A percentile compares a stretch with the other conserved stretches of the same genome.
These are phyloP conservation scores for Bembecia ichneumoniformis DNA, from an alignment of 2,888 invertebrate species.

Conservation along the genomic window DNA sequence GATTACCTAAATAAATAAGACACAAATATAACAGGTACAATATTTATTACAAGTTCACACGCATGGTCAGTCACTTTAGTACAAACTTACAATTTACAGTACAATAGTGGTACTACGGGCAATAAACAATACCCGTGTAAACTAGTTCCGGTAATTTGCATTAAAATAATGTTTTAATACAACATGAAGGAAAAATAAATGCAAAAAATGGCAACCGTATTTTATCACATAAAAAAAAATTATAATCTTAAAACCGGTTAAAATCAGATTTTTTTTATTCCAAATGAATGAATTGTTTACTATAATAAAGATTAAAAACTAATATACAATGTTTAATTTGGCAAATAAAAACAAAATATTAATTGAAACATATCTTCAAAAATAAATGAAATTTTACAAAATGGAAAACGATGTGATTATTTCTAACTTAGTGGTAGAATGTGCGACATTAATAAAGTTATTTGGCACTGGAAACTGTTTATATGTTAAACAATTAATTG, in stretches of 20 bases:
- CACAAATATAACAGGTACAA: conserved; percentile 43
- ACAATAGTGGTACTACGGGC: conserved; percentile 15
- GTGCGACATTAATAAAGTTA: conserved; percentile 12
- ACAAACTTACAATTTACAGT: conserved; percentile 11
- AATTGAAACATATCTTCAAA: too few relatives aligned
- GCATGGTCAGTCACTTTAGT: conserved; percentile 35
- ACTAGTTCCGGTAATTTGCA: too few relatives aligned
- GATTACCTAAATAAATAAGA: conserved; percentile 12
- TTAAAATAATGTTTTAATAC: too few relatives aligned
- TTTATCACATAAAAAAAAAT: conserved; percentile 12
- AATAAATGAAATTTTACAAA: too few relatives aligned
- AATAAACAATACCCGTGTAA: neutral
- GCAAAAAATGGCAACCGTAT: conserved; percentile 15
- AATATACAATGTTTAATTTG: too few relatives aligned
- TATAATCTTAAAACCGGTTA: conserved; percentile 8
- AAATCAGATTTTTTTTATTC: too few relatives aligned
- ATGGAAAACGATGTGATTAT: too few relatives aligned
- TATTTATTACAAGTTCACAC: conserved; percentile 40
- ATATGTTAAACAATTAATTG: conserved; percentile 3
- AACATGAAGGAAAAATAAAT: conserved; percentile 10
- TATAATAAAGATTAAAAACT: too few relatives aligned
- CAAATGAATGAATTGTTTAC: too few relatives aligned
- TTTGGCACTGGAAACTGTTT: conserved; percentile 1
- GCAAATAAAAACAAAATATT: too few relatives aligned
- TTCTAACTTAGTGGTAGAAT: too few relatives aligned